These are phyloP conservation scores for Manis crassicaudata DNA, from an alignment of 2,797 vertebrate genomes.

Conservation along the genomic window DNA sequence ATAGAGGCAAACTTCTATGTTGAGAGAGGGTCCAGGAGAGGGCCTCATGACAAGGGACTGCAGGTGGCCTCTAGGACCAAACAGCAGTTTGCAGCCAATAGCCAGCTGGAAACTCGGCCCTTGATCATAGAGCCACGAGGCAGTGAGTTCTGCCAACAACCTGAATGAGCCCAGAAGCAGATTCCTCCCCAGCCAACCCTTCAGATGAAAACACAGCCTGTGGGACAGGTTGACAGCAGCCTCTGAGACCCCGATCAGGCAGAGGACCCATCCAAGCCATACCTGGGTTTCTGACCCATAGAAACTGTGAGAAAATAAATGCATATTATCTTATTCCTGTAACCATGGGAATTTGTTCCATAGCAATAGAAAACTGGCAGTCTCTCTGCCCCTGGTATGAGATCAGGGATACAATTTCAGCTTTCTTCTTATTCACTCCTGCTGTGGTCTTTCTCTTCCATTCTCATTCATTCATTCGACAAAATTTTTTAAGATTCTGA, in stretches of 20 bases:
- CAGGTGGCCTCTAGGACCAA: neutral
- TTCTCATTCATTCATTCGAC: accelerated
- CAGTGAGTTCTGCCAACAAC: accelerated
- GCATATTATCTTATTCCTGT: accelerated
- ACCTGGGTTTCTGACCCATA: accelerated
- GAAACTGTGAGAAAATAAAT: neutral
- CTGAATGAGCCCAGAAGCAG: accelerated
- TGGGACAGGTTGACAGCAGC: accelerated
- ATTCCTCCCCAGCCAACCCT: accelerated
- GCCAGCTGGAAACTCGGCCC: neutral
- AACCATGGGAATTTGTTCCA: neutral
- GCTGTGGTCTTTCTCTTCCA: accelerated
- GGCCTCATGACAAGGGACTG: accelerated
- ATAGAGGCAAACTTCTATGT: neutral
- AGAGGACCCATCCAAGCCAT: accelerated
- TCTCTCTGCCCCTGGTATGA: neutral
- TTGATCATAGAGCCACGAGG: accelerated
- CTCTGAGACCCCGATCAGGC: no score
- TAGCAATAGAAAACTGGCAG: accelerated
- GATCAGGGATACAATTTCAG: accelerated
- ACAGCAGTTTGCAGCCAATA: no score
- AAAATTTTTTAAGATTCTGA: neutral
- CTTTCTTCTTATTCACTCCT: neutral
- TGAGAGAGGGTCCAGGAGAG: accelerated
- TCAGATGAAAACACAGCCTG: neutral